Base-by-base conservation (phyloP, 2,888 invertebrate species). In the Scrobipalpa atriplicella region DNA sequence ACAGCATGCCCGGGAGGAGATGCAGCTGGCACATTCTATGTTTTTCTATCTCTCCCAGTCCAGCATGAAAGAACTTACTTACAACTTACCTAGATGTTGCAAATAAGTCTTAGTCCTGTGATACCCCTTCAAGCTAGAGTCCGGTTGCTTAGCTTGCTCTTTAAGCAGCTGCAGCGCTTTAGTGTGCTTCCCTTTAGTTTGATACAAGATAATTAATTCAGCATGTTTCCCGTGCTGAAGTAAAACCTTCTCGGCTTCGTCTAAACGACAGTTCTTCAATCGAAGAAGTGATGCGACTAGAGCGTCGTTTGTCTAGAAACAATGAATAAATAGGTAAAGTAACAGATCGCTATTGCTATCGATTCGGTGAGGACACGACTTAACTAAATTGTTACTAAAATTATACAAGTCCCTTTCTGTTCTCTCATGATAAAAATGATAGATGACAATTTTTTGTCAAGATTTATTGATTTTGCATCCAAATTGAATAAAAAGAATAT, bases 181-280 rank as follows among this genome's bases (percentile, higher is more conserved):
- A 70, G 96, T 95, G 83, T 99, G 99, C 75, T 98, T 96, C 0
- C 97, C 97, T 86, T 98, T 99, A 0, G 97, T 97, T 86, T 99
- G 97, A 86, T 99, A 99, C 41, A 99, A 93, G 78, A 99, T 98
- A 72, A 99, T 98, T 0, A 99, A 93, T 84, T 99, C 99, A 71
- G 96, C 96, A 80, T 96, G 96, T 85, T 99, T 99, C 65, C 97
- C 95, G 84, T 97, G 95, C 79, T 96, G 96, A 71, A 96, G 94
- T 43, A 99, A 90, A 0, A 97, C 97, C 78, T 96, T 95, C 82
- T 99, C 99, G 0, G 98, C 97, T 89, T 99, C 99, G 66, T 97
- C 97, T 19, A 99, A 89, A 73, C 99, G 97, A 79, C 99, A 99
- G 82, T 98, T 96, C 86, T 99, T 98, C 18, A 98, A 91, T 1